Evolutionary conservation across 53 echinoderm and acorn worm species (phyloP).

Genomic region (Arbacia lixula): DNA sequence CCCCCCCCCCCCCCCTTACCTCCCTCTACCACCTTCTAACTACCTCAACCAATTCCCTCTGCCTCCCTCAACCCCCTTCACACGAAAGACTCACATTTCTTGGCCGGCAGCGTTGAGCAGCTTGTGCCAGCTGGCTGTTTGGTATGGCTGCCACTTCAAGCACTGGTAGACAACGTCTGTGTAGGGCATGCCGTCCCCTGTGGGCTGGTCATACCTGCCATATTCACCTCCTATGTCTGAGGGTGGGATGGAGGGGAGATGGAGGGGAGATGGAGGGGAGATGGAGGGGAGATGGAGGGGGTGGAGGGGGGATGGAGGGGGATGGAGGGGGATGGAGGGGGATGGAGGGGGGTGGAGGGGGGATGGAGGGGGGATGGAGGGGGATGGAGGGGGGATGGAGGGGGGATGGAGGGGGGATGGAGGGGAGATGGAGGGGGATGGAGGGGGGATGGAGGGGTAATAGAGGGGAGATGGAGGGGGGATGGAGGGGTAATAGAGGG

Average conservation of each 20-base stretch:
- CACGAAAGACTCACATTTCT: slow-evolving; percentile 73
- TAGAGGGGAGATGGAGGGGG: not conserved
- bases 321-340: not conserved
- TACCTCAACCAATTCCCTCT: too few species aligned
- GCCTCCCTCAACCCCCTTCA: too few species aligned
- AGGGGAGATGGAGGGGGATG: not conserved
- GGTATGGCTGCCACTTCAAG: slow-evolving; percentile 93
- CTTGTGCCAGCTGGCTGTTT: slow-evolving; percentile 78
- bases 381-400: not conserved
- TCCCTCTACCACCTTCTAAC: too few species aligned
- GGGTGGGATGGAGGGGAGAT: not conserved
- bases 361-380: not conserved
- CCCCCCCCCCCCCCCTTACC: too few species aligned
- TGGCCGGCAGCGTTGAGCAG: slow-evolving; percentile 79
- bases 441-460: not conserved
- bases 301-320: not conserved
- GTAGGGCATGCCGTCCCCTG: slow-evolving; percentile 89
- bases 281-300: not conserved
- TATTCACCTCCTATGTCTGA: slow-evolving; percentile 61
- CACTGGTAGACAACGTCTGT: slow-evolving; percentile 93
- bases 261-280: not conserved
- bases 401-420: not conserved
- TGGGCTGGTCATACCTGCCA: slow-evolving; percentile 55
- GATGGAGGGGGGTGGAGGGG: not conserved
- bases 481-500: too few species aligned